Evolutionary conservation across 1,140 invertebrate genomes (phyloP), one percentile per base, ranked within the genome.

Genomic region (Hycleus phaleratus): DNA sequence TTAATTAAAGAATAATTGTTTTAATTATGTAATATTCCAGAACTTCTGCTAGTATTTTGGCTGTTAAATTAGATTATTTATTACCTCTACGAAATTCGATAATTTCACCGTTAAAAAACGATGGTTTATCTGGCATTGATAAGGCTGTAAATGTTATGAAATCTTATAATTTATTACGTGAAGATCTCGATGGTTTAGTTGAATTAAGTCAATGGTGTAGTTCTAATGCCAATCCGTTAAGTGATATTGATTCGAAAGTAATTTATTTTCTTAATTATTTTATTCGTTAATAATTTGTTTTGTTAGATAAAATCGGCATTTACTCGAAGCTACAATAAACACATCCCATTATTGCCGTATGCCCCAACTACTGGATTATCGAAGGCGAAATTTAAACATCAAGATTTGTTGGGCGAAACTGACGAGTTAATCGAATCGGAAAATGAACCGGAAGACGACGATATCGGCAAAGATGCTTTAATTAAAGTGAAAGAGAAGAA

Each of bases 271-370:
- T 25, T 45, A 24, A 9, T 43, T 26, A 6, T 24, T 26, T 39
- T 38, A 26, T 42, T 24, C 42, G 12, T 48, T 42, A 44, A 56
- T 44, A 45, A 44, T 48, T 59, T 54, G 39, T 63, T 55, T 57
- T 65, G 49, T 56, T 59, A 91, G 85, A 83, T 88, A 0, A 98
- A 98, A 79, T 83, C 92, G 11, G 91, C 95, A 0, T 88, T 98
- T 71, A 98, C 96, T 0, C 82, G 91, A 44, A 78, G 85, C 0
- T 95, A 95, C 71, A 98, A 97, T 71, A 97, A 97, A 72, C 85
- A 85, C 59, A 77, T 81, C 0, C 74, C 81, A 26, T 74, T 85
- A 46, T 80, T 86, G 50, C 87, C 89, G 2, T 93, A 93, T 70
- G 77, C 82, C 4, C 79, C 82, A 11, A 80, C 79, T 39, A 74